Evolutionary conservation across 2,888 invertebrate genomes (phyloP), one percentile per base, ranked within the genome.

Genomic region (Tetheella fluctuosa): DNA sequence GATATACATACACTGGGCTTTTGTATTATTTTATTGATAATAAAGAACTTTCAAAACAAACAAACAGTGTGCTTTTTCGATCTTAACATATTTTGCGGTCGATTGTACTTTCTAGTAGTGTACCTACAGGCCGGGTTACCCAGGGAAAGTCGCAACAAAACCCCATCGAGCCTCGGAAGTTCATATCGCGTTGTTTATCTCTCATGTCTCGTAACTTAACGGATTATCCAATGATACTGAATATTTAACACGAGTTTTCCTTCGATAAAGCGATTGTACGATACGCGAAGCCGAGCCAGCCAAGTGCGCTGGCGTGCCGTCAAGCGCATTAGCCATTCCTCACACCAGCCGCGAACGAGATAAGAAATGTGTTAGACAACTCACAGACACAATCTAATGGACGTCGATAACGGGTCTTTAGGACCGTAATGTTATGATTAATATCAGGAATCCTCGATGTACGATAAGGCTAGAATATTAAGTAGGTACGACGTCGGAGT

Each of bases 291-390:
- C 20, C n/a, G 1, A 20, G 20, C 48, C 48, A 10, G 48, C 20
- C 20, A n/a, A 39, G 48, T 42, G 30, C 7, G 5, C 6, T 8
- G 30, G 7, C 30, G 30, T 34, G 48, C 42, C 42, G 48, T 20
- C 48, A 55, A 37, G 34, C 34, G 34, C 34, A 55, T 55, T 55
- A 55, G 55, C 55, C 34, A 55, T 55, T 55, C 37, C 55, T 55
- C 55, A 55, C 55, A 55, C 23, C 34, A 37, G 37, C 34, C 55
- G 55, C 55, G 55, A 55, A 20, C n/a, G n/a, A 54, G 55, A 34
- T 55, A 55, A 55, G 34, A 55, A 34, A 20, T 34, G 34, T 5
- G 55, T 55, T 55, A 34, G 55, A 20, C 48, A 20, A 48, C 48
- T 20, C 48, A 48, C 20, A 34, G 55, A 55, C 34, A 55, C 54